phyloP scores from a whole-genome alignment of 2,797 vertebrate genomes.

The Rhadinocentrus ornatus region DNA sequence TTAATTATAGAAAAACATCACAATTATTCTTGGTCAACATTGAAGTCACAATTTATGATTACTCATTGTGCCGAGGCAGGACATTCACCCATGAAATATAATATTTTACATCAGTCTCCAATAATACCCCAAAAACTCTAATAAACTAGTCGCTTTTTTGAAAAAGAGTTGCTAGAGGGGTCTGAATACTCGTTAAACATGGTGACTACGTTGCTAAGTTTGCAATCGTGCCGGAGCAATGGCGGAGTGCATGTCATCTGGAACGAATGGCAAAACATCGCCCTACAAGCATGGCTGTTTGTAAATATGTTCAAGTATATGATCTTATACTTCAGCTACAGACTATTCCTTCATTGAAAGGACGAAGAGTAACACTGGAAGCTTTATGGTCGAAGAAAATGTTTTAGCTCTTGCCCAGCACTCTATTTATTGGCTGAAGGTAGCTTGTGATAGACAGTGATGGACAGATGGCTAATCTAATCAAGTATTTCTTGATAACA shows the following conservation, averaged over 20 bases:
- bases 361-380: background rate
- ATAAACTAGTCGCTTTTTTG: too few species aligned
- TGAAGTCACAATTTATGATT: too few species aligned
- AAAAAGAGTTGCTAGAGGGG: too few species aligned
- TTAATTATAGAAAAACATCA: too few species aligned
- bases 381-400: background rate
- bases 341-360: background rate
- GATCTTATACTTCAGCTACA: background rate
- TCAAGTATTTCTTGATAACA: background rate
- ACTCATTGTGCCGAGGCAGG: too few species aligned
- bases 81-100: too few species aligned
- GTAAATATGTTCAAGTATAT: background rate
- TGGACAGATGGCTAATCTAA: background rate
- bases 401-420: background rate
- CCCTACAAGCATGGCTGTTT: background rate
- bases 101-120: too few species aligned
- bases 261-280: too few species aligned
- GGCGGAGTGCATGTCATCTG: background rate
- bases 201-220: too few species aligned
- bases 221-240: background rate
- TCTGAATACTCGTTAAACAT: too few species aligned
- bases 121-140: too few species aligned
- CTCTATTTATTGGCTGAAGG: background rate
- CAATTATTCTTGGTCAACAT: too few species aligned
- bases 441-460: background rate